Base-by-base conservation (phyloP, 1,140 invertebrate species). In the Himalopsyche phryganea region DNA sequence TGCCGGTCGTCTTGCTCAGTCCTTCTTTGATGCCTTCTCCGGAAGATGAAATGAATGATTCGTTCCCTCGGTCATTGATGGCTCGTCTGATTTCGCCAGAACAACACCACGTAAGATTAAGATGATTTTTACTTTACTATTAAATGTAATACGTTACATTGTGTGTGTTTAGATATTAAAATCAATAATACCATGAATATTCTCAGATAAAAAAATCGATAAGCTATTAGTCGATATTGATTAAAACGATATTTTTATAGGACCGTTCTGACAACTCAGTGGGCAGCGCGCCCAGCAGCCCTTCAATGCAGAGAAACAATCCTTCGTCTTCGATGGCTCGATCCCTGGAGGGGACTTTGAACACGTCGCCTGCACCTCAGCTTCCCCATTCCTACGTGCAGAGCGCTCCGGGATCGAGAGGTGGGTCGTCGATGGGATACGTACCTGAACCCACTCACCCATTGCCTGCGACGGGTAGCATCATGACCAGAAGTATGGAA, bases 1-100 rank as follows among this genome's bases (percentile, higher is more conserved):
- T 96, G 53, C 94, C 94, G 3, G 92, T 97, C 19, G 92, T 94
- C 54, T 82, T 94, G 65, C 78, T 97, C 33, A 94, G 91, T 65
- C 94, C 94, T 13, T 90, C 86, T 63, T 81, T 91, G 67, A 79
- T 88, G 66, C 78, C 83, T 36, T 88, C 86, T 35, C 80, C 82
- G 0, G 82, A 84, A 58, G 83, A 85, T 48, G 83, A 85, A 65
- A 71, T 76, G 65, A 70, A 78, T 36, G 75, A 76, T 68, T 83
- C 75, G 71, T 84, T 85, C 69, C 83, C 79, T 61, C 80, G 84
- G 66, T 82, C 76, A 49, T 80, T 84, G 66, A 83, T 81, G 72
- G 79, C 74, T 67, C 81, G 78, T 66, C 80, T 81, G 58, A 78
- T 81, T 72, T 80, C 75, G 67, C 83, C 74, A 67, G 82, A 82